Evolutionary conservation across 2,888 invertebrate species (phyloP).

Genomic region (Drosophila prostipennis): DNA sequence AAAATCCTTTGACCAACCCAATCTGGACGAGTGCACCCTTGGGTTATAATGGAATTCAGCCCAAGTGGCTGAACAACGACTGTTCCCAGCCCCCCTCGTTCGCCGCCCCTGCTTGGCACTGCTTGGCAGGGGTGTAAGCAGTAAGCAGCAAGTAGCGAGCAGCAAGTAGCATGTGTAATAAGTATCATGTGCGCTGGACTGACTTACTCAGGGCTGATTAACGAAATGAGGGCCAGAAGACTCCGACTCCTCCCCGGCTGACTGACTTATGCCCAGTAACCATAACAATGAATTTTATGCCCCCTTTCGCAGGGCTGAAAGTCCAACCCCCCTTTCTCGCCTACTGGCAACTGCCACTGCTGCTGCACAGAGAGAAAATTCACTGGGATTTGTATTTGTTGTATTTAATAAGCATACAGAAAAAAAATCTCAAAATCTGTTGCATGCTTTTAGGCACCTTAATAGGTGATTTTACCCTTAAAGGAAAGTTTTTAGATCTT

Average conservation of each 20-base stretch:
- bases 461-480: no score
- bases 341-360: constrained; percentile 28
- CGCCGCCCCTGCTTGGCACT: background rate
- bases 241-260: constrained; percentile 45
- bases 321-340: constrained; percentile 3
- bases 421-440: no score
- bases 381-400: background rate
- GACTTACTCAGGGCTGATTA: constrained; percentile 71
- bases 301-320: constrained; percentile 2
- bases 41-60: constrained; percentile 49
- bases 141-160: background rate
- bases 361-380: constrained; percentile 24
- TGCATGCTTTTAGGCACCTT: no score
- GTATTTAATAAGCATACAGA: background rate
- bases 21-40: constrained; percentile 45
- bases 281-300: constrained; percentile 77
- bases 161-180: constrained; percentile 44
- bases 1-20: constrained; percentile 38
- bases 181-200: constrained; percentile 61
- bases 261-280: constrained; percentile 77
- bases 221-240: constrained; percentile 60
- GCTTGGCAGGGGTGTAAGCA: constrained; percentile 7
- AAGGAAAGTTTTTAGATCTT: background rate
- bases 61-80: constrained; percentile 43
- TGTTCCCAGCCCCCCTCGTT: constrained; percentile 5